phyloP scores from a whole-genome alignment of 2,888 invertebrate species.

The Iselma pallidipennis region DNA sequence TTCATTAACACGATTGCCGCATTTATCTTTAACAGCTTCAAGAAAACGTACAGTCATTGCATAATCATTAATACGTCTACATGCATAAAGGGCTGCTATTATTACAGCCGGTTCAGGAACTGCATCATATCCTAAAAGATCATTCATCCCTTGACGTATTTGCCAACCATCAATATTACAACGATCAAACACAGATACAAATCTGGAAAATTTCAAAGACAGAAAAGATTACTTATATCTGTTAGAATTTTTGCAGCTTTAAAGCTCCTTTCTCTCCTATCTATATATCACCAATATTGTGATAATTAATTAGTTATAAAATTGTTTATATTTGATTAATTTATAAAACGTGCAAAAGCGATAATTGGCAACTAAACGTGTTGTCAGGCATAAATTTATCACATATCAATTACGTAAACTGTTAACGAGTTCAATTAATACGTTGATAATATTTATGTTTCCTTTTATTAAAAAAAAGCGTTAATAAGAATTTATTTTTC shows the following conservation, averaged over 20 bases:
- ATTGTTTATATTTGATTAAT: no score
- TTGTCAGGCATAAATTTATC: no score
- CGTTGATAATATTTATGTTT: no score
- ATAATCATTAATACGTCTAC: constrained; percentile 68
- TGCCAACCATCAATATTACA: constrained; percentile 88
- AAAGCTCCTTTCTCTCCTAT: not conserved
- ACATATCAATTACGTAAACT: not conserved
- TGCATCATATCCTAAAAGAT: constrained; percentile 61
- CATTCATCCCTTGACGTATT: constrained; percentile 61
- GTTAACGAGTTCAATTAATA: not conserved
- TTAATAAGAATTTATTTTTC: not conserved
- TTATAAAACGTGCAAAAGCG: not conserved
- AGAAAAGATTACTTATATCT: not conserved
- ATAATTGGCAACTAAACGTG: not conserved
- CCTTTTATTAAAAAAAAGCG: no score
- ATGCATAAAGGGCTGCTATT: constrained; percentile 64
- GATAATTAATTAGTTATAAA: no score
- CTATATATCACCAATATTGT: no score
- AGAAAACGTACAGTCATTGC: constrained; percentile 73
- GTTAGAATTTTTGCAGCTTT: not conserved
- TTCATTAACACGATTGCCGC: constrained; percentile 71
- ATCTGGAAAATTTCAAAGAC: constrained; percentile 58
- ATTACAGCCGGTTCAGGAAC: constrained; percentile 65
- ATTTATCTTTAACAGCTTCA: constrained; percentile 89
- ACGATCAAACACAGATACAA: constrained; percentile 80